Evolutionary conservation across 1,140 invertebrate genomes (phyloP).

Genomic region (Parasteatoda tepidariorum): DNA sequence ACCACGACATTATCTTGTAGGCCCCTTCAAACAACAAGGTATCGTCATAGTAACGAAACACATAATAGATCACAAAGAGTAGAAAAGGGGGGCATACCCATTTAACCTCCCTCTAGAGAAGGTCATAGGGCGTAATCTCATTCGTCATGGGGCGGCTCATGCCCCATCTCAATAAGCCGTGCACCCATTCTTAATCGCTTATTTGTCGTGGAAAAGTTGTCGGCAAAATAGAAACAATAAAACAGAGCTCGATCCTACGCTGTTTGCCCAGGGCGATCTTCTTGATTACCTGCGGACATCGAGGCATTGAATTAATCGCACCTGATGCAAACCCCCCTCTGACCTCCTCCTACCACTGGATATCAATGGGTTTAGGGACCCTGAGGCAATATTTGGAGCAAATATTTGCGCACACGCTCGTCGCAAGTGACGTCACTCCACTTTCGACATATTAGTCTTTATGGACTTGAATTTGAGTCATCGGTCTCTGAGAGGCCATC

Average conservation of each 20-base stretch:
- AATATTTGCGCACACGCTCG: constrained; percentile 54
- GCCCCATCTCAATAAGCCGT: not conserved
- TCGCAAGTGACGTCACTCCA: constrained; percentile 44
- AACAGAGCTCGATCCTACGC: constrained; percentile 21
- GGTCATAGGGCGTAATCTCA: constrained; percentile 53
- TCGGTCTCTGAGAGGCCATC: not conserved
- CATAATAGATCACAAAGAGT: constrained; percentile 54
- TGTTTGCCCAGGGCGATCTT: constrained; percentile 59
- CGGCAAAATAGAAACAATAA: constrained; percentile 50
- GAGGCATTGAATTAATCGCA: constrained; percentile 52
- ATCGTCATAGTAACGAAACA: constrained; percentile 45
- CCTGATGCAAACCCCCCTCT: constrained; percentile 47
- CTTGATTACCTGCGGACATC: constrained; percentile 57
- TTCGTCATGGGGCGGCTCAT: constrained; percentile 37
- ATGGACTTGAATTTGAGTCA: constrained; percentile 57
- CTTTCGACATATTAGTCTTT: constrained; percentile 50
- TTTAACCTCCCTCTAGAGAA: constrained; percentile 33
- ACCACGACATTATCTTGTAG: constrained; percentile 26
- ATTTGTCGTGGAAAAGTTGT: constrained; percentile 53
- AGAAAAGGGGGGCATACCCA: constrained; percentile 26
- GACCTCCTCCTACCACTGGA: constrained; percentile 15
- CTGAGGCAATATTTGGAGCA: constrained; percentile 43
- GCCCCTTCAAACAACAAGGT: constrained; percentile 44
- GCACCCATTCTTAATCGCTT: constrained; percentile 39
- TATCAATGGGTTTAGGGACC: constrained; percentile 57